Percentiles rank a stretch among this genome's conserved stretches.
phyloP scores from a whole-genome alignment of 2,113 vertebrate genomes.

The Pituophis catenifer region DNA sequence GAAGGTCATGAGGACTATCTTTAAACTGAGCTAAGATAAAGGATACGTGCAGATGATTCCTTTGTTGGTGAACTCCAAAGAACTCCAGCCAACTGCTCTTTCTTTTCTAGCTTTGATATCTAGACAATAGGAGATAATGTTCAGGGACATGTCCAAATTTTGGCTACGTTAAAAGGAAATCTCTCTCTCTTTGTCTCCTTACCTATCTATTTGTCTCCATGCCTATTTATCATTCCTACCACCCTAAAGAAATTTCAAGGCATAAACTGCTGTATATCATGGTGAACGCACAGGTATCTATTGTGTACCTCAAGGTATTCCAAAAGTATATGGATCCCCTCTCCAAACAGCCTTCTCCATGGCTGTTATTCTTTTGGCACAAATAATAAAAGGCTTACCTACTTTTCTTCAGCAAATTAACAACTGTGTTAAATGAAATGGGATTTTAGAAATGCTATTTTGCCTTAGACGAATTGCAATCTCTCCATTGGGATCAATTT shows the following conservation, averaged over 20 bases:
- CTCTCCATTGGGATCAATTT: neutral
- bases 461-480: neutral
- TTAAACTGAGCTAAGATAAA: neutral
- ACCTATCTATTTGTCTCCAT: too few species aligned
- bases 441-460: neutral
- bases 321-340: neutral
- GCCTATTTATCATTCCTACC: neutral
- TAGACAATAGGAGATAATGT: neutral
- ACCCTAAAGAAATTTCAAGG: neutral
- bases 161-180: neutral
- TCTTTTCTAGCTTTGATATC: neutral
- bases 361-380: neutral
- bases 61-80: neutral
- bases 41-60: neutral
- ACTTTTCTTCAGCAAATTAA: neutral
- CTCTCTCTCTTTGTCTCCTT: neutral
- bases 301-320: neutral
- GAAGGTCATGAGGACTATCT: neutral
- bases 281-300: neutral
- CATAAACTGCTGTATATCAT: neutral
- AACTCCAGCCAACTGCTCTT: neutral
- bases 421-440: neutral
- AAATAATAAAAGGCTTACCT: neutral
- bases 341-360: neutral
- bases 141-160: neutral